These are phyloP conservation scores for Macrochelys suwanniensis DNA, from an alignment of 2,797 vertebrate genomes.

Conservation along the genomic window DNA sequence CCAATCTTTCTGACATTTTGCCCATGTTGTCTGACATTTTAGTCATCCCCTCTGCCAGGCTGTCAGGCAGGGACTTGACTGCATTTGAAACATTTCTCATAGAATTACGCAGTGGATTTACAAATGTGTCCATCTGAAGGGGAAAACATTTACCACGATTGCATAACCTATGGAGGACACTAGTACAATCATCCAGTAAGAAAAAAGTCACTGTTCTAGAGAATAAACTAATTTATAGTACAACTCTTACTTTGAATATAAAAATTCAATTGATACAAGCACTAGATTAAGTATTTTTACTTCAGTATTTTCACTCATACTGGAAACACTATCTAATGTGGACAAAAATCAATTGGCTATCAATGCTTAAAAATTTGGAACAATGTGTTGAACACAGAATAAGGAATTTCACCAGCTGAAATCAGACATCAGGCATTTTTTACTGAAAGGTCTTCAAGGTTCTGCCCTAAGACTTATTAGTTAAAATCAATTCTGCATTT, in stretches of 20 bases:
- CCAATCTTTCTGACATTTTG: slow-evolving; percentile 96
- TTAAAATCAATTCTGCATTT: background rate
- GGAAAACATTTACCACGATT: slow-evolving; percentile 78
- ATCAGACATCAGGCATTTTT: background rate
- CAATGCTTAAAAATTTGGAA: background rate
- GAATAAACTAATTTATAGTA: slow-evolving; percentile 31
- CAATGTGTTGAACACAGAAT: background rate
- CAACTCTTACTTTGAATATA: background rate
- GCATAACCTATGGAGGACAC: slow-evolving; percentile 71
- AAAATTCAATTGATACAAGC: background rate
- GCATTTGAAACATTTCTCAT: slow-evolving; percentile 99
- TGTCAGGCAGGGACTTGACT: slow-evolving; percentile 97
- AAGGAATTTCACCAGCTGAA: background rate
- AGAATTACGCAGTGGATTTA: slow-evolving; percentile 97
- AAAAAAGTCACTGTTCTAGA: slow-evolving; percentile 49
- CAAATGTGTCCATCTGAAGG: slow-evolving; percentile 97
- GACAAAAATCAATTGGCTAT: background rate
- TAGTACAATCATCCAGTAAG: slow-evolving; percentile 44
- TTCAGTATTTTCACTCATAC: background rate
- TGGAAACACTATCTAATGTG: background rate
- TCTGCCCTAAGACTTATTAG: background rate
- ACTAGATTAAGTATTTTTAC: background rate
- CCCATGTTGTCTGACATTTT: slow-evolving; percentile 99
- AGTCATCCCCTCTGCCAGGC: slow-evolving; percentile 97
- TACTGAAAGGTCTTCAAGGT: background rate